phyloP scores from a whole-genome alignment of 2,113 vertebrate species.

The Pogona vitticeps region DNA sequence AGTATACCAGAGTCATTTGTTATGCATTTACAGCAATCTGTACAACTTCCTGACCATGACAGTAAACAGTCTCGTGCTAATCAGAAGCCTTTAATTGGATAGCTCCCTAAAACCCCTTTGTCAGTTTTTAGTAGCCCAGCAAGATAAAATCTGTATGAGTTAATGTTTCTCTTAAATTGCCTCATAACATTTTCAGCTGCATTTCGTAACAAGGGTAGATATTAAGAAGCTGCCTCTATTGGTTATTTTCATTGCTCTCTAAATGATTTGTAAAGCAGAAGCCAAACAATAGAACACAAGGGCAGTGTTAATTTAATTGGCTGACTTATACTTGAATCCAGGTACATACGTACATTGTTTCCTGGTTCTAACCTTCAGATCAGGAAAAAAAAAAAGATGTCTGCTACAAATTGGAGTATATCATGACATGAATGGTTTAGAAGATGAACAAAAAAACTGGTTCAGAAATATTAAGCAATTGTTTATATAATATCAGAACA shows the following conservation, averaged over 20 bases:
- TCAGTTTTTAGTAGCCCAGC: neutral
- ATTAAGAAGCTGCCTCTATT: neutral
- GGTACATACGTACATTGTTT: neutral
- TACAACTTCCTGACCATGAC: slow-evolving; percentile 39
- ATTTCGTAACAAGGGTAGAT: neutral
- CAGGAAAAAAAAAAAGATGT: neutral
- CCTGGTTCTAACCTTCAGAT: neutral
- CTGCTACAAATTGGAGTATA: neutral
- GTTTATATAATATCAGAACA: neutral
- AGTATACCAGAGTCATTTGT: slow-evolving; percentile 11
- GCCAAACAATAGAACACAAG: neutral
- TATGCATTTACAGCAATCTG: slow-evolving; percentile 25
- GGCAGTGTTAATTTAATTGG: neutral
- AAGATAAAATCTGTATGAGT: neutral
- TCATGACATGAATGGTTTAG: neutral
- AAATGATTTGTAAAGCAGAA: slow-evolving; percentile 31
- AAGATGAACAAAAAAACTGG: neutral
- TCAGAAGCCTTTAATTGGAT: neutral
- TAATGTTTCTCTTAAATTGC: neutral
- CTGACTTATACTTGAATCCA: neutral
- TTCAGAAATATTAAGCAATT: neutral
- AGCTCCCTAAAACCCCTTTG: neutral
- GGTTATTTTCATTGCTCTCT: neutral
- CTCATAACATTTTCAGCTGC: slow-evolving; percentile 21
- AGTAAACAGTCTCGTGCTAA: neutral